These are phyloP conservation scores for Linnaemya vulpina DNA, from an alignment of 2,888 invertebrate species.

Conservation along the genomic window DNA sequence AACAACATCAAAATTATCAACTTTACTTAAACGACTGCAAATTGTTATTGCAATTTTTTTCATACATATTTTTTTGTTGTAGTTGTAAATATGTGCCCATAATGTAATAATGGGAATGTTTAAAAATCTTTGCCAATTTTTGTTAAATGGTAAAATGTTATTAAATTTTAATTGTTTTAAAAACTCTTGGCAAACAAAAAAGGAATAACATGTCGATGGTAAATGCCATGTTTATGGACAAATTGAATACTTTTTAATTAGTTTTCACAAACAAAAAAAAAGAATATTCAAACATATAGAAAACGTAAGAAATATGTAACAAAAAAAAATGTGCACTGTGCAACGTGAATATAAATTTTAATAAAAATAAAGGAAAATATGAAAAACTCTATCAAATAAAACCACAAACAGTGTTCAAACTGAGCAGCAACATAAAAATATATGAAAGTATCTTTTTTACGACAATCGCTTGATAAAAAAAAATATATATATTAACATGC, in stretches of 20 bases:
- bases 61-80: neutral
- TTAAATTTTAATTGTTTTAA: slow-evolving; percentile 39
- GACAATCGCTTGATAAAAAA: neutral
- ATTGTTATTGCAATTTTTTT: neutral
- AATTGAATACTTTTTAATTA: slow-evolving; percentile 37
- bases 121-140: neutral
- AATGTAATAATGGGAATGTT: neutral
- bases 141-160: slow-evolving; percentile 1
- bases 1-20: slow-evolving; percentile 17
- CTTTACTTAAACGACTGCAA: neutral
- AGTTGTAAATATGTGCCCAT: slow-evolving; percentile 8
- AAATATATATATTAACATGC: slow-evolving; percentile 48
- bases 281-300: neutral
- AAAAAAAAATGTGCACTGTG: neutral
- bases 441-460: neutral
- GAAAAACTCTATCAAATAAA: neutral
- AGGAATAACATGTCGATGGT: neutral
- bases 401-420: slow-evolving; percentile 43
- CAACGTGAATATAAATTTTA: slow-evolving; percentile 5
- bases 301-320: neutral
- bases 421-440: neutral
- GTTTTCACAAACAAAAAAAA: neutral
- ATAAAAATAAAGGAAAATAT: slow-evolving; percentile 24
- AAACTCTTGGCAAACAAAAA: neutral
- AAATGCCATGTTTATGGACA: neutral